These are phyloP conservation scores for Noctua pronuba DNA, from an alignment of 2,888 invertebrate species.

Conservation along the genomic window DNA sequence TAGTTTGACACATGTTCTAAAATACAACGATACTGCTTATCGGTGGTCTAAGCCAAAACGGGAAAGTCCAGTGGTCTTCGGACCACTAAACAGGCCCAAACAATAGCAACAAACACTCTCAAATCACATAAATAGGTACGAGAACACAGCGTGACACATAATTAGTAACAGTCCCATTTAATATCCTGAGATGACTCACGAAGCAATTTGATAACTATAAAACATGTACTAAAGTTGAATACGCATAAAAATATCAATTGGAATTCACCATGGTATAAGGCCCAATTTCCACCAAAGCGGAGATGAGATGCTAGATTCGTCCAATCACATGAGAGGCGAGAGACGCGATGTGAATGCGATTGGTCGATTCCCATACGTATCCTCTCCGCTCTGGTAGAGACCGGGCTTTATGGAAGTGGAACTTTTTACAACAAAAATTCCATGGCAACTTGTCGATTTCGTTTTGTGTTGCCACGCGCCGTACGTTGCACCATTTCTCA, in stretches of 20 bases:
- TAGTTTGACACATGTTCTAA: neutral
- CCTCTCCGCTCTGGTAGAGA: neutral
- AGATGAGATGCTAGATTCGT: neutral
- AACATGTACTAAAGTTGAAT: neutral
- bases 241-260: conserved; percentile 38
- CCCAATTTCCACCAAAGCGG: neutral
- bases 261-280: conserved; percentile 27
- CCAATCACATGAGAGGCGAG: neutral
- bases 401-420: conserved; percentile 4
- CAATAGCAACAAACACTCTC: neutral
- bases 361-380: neutral
- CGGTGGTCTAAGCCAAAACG: neutral
- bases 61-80: neutral
- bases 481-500: conserved; percentile 38
- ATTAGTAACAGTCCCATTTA: neutral
- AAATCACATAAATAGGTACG: conserved; percentile 1
- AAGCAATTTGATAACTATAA: conserved; percentile 23
- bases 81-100: neutral
- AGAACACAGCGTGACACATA: neutral
- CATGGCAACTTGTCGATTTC: neutral
- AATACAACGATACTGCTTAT: neutral
- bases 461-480: conserved; percentile 35
- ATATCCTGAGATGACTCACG: conserved; percentile 14
- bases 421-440: conserved; percentile 34
- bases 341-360: neutral